These are phyloP conservation scores for Drosophila antonietae DNA, from an alignment of 2,888 invertebrate species.

Conservation along the genomic window DNA sequence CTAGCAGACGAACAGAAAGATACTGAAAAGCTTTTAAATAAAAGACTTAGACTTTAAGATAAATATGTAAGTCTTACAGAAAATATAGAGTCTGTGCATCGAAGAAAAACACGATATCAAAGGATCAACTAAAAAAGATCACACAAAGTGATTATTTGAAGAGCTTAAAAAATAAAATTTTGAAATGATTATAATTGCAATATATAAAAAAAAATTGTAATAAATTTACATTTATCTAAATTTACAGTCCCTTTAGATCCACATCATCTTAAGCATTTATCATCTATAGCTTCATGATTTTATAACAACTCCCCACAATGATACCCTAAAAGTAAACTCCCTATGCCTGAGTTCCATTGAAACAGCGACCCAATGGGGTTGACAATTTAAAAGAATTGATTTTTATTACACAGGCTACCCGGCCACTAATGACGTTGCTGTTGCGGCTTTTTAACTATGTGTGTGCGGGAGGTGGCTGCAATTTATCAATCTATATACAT, in stretches of 20 bases:
- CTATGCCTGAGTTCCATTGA: conserved; percentile 12
- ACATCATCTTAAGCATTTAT: background rate
- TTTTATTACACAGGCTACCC: conserved; percentile 59
- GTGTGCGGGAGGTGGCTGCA: conserved; percentile 24
- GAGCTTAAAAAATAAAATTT: too few species aligned
- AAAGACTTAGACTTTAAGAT: too few species aligned
- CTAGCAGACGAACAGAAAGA: background rate
- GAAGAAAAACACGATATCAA: too few species aligned
- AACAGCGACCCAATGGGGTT: conserved; percentile 39
- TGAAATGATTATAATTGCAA: too few species aligned
- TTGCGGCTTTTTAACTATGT: conserved; percentile 43
- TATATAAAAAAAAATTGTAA: too few species aligned
- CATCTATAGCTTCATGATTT: background rate
- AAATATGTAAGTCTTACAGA: too few species aligned
- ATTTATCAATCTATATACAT: conserved; percentile 56
- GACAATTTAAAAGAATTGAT: conserved; percentile 73
- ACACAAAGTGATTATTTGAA: too few species aligned
- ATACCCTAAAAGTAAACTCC: conserved; percentile 10
- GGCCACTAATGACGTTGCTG: conserved; percentile 67
- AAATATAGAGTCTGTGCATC: too few species aligned
- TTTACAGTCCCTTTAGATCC: too few species aligned
- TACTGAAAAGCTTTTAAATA: too few species aligned
- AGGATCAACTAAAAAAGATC: too few species aligned
- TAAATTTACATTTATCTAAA: background rate
- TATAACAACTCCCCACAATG: background rate